Evolutionary conservation across 2,797 vertebrate genomes (phyloP), one percentile per base, ranked within the genome.

Genomic region (Rhinoraja longicauda): DNA sequence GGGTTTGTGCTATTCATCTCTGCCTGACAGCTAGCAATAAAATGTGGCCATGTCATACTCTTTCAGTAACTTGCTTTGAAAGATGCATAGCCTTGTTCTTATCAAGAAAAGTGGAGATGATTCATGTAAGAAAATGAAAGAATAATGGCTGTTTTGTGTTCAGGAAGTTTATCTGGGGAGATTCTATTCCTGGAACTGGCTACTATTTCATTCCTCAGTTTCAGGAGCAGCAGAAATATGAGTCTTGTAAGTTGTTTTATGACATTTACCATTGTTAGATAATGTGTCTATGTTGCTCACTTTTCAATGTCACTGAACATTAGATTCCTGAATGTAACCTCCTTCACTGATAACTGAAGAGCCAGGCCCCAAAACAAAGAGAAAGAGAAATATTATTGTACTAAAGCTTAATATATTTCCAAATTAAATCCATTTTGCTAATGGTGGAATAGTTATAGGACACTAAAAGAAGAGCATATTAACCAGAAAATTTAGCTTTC

Each of bases 61-160:
- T 92, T 92, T 92, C 90, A 75, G 96, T 95, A 96, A 97, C 93
- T 94, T 95, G 94, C 95, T 96, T 95, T 96, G 96, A 96, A 96
- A 97, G 96, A 95, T 95, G 95, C 95, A 96, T 95, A 95, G 95
- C 95, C 95, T 93, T 95, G 93, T 95, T 95, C 95, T 97, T 97
- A 96, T 96, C 96, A 96, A 95, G 95, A 94, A 95, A 96, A 95
- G 95, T 94, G 94, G 94, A 95, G 96, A 96, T 96, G 96, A 97
- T 96, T 96, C 95, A 95, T 96, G 96, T 96, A 96, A 94, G 95
- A 94, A 94, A 39, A 94, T 96, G 96, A 96, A 96, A 96, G 97
- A 97, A 95, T 96, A 96, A 96, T 91, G 53, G 81, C n/a, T 93
- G 93, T 95, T 94, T 95, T 93, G 93, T 95, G 95, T 95, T 94